phyloP scores from a whole-genome alignment of 2,113 vertebrate genomes.

The Coptodon rendalli region DNA sequence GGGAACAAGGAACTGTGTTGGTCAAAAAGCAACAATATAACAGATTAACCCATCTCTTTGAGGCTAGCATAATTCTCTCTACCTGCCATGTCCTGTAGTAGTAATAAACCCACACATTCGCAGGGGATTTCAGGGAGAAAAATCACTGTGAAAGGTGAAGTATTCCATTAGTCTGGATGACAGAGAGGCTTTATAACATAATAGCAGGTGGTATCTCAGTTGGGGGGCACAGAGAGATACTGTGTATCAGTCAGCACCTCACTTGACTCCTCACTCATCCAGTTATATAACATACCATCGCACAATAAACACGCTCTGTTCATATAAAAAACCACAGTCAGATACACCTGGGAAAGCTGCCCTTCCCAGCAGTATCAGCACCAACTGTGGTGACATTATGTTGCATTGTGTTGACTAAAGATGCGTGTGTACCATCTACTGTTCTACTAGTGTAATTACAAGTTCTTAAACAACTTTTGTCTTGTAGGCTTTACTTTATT shows the following conservation, averaged over 20 bases:
- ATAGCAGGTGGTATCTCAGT: constrained; percentile 37
- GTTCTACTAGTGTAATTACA: background rate
- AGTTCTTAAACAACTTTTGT: background rate
- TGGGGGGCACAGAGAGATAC: background rate
- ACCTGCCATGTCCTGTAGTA: background rate
- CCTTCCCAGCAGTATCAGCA: background rate
- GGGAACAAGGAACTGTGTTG: background rate
- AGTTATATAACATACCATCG: constrained; percentile 19
- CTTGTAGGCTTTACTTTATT: background rate
- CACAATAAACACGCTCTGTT: constrained; percentile 21
- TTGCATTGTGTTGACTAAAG: background rate
- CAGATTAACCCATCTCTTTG: background rate
- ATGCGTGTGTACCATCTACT: constrained; percentile 26
- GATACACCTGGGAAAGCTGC: background rate
- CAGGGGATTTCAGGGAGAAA: constrained; percentile 28
- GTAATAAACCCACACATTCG: constrained; percentile 25
- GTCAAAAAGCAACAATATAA: background rate
- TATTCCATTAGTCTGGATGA: constrained; percentile 42
- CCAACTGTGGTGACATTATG: background rate
- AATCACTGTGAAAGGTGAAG: constrained; percentile 18
- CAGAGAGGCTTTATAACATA: constrained; percentile 46
- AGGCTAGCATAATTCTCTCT: background rate
- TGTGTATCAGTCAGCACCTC: constrained; percentile 8
- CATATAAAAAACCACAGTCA: background rate
- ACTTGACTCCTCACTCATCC: background rate